Base-by-base conservation (phyloP, 2,888 invertebrate genomes). In the Rhynchonema sp. region DNA sequence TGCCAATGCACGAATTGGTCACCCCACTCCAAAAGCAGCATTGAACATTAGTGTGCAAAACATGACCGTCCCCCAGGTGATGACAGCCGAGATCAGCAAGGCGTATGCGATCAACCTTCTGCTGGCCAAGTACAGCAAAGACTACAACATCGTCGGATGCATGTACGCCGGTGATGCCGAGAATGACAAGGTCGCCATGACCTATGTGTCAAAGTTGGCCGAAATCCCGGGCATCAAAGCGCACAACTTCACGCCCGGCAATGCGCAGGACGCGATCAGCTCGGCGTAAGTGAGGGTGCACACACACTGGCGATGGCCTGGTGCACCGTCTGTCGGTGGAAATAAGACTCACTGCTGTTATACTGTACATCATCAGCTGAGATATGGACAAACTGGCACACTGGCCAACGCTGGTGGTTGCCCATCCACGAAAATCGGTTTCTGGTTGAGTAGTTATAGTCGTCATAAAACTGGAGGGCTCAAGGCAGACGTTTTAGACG, bases 11-110 rank as follows among this genome's bases (percentile, higher is more conserved):
- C n/a, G n/a, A 9, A 38, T 20, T 9, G 38, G 9, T 38, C 13
- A 38, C 38, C 20, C 13, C 38, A 38, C 20, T 9, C 13, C 13
- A 9, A 38, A 38, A 13, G 20, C 9, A 13, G 38, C 13, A 38
- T 9, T 9, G 20, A 38, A 49, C 49, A 2, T 17, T 23, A 17
- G 49, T 49, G n/a, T 49, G 49, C 38, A 49, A 17, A n/a, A n/a
- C 49, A 3, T 23, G 9, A n/a, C 49, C 17, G 49, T 26, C 26
- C 17, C 9, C 25, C n/a, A 54, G 55, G 58, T 60, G 46, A 60
- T 60, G 60, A 53, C 53, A 9, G 23, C 20, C 25, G 60, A 60
- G 27, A 58, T 60, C 58, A 60, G 60, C 54, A 60, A 60, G 29
- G 20, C 58, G 3, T 2, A 58, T n/a, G 60, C 60, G 29, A 30